Percentiles rank a stretch among this genome's conserved stretches.
These are phyloP conservation scores for Cyclopterus lumpus DNA, from an alignment of 2,797 vertebrate species.

Conservation along the genomic window DNA sequence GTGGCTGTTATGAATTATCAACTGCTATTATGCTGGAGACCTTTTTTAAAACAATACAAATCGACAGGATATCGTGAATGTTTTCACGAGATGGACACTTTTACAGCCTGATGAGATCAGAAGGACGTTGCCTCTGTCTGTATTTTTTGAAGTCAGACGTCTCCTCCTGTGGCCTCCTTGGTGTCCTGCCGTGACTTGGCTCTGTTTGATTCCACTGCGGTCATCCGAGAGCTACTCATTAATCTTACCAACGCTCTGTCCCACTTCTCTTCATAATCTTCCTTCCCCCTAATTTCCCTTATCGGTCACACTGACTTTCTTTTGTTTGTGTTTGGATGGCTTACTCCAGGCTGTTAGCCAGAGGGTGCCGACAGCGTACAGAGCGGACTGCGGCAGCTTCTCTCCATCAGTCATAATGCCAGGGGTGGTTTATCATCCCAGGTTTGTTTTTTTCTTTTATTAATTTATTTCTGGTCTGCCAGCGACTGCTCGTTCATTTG, in stretches of 20 bases:
- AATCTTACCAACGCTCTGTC: conserved; percentile 79
- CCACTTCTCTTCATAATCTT: conserved; percentile 80
- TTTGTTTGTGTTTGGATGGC: conserved; percentile 83
- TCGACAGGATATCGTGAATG: not conserved
- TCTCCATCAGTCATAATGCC: conserved; percentile 76
- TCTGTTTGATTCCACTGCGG: conserved; percentile 74
- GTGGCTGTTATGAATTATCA: conserved; percentile 40
- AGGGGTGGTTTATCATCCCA: conserved; percentile 77
- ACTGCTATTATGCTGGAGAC: not conserved
- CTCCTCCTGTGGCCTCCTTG: conserved; percentile 70
- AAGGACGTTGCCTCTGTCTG: conserved; percentile 55
- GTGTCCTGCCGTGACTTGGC: conserved; percentile 74
- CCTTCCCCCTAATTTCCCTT: conserved; percentile 81
- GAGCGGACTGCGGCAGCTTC: conserved; percentile 67
- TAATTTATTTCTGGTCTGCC: conserved; percentile 48
- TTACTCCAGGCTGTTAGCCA: conserved; percentile 77
- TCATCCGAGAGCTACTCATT: conserved; percentile 81
- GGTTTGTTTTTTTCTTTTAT: conserved; percentile 63
- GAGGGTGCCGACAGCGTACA: conserved; percentile 74
- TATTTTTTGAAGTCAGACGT: conserved; percentile 56
- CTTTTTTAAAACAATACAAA: no score
- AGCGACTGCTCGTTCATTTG: conserved; percentile 76
- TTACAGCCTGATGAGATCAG: conserved; percentile 56
- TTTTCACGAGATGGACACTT: conserved; percentile 32
- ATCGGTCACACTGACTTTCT: conserved; percentile 84